Base-by-base conservation (phyloP, 2,113 vertebrate genomes). In the Acanthisitta chloris region DNA sequence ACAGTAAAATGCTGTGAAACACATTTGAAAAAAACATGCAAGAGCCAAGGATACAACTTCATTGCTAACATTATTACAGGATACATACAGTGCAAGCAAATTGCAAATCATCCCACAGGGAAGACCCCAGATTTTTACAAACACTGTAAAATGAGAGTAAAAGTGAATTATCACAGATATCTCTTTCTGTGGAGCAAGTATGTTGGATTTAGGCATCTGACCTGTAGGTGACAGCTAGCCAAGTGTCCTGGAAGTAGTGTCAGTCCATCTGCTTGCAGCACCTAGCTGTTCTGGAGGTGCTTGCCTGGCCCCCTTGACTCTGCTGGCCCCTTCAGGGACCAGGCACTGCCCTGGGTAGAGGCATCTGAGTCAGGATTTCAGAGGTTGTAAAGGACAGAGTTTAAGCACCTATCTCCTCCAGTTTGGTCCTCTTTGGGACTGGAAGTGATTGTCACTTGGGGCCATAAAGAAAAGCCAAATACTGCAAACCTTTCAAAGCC, bases 251-350 rank as follows among this genome's bases (percentile, higher is more conserved):
- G 61, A 12, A 21, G 12, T 4, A 51, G 21, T 4, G 7, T 0
- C 4, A 71, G 5, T 31, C 57, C 6, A 7, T 13, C 48, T 67
- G 33, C 55, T 57, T 5, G 1, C 43, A 71, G 36, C 6, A 18
- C 58, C 31, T 26, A 71, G 46, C 13, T 81, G 36, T 26, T 38
- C 67, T 12, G 66, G 29, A 65, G 25, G 5, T 21, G 4, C 5
- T 48, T 57, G 59, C 14, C 49, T 0, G 0, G 11, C 17, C 3
- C 3, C 4, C 8, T 23, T 6, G 9, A 16, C 45, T 86, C 69
- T 0, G 0, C 43, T 40, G 28, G 9, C 7, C 10, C 3, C 8
- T 2, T 1, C 24, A 38, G 25, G 15, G 28, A 31, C 43, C 33
- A 45, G n/a, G 33, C 23, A 29, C n/a, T 66, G 20, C 33, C 12